These are phyloP conservation scores for Eulemur rubriventer DNA, from an alignment of 2,797 vertebrate species.

Conservation along the genomic window DNA sequence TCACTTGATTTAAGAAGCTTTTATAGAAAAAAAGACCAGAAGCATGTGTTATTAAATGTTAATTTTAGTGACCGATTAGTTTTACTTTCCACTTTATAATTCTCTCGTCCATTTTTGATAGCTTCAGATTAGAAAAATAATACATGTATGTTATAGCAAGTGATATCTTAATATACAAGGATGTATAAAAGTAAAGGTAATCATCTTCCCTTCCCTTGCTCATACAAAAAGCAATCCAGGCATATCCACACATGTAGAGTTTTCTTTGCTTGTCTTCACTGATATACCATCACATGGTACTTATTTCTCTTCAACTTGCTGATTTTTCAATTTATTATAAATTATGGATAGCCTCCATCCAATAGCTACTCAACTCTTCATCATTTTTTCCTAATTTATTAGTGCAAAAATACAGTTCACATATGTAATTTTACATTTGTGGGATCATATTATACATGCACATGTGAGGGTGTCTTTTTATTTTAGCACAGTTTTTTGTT, in stretches of 20 bases:
- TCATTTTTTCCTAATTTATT: neutral
- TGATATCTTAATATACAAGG: neutral
- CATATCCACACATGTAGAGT: accelerated
- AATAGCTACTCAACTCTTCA: neutral
- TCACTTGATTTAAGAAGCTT: neutral
- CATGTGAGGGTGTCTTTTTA: neutral
- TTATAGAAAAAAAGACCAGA: neutral
- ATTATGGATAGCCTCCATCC: neutral
- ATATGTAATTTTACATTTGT: neutral
- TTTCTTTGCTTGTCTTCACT: neutral
- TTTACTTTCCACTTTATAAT: neutral
- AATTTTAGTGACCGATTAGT: neutral
- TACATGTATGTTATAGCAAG: neutral
- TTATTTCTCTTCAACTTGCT: neutral
- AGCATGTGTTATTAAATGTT: neutral
- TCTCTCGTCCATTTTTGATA: neutral
- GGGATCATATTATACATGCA: neutral
- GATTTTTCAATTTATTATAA: neutral
- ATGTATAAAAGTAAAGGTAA: neutral
- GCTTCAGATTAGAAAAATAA: neutral
- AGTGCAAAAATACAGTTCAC: neutral
- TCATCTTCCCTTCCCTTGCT: neutral
- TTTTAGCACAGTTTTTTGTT: neutral
- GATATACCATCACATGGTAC: neutral
- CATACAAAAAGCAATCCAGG: neutral